Evolutionary conservation across 2,888 invertebrate species (phyloP).

Genomic region (Trichogramma evanescens): DNA sequence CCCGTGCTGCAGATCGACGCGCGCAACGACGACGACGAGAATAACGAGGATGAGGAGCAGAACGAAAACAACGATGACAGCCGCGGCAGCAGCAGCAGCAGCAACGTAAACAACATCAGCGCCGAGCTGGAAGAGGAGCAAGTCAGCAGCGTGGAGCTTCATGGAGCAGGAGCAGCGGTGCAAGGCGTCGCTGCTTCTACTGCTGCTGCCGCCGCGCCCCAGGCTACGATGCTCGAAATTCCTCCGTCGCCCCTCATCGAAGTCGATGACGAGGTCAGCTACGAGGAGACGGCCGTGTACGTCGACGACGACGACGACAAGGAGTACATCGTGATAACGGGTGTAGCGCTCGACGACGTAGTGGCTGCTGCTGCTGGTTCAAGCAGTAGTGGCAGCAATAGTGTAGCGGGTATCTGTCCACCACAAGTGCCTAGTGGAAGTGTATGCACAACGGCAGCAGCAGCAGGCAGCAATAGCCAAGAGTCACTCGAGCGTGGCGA

Average conservation of each 20-base stretch:
- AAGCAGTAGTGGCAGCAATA: not conserved
- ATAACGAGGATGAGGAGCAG: constrained; percentile 14
- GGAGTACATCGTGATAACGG: constrained; percentile 29
- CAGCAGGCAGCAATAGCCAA: not conserved
- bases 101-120: constrained; percentile 11
- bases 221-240: constrained; percentile 39
- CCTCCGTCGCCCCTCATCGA: constrained; percentile 39
- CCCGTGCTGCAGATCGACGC: constrained; percentile 10
- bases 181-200: constrained; percentile 20
- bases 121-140: constrained; percentile 26
- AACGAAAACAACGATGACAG: constrained; percentile 16
- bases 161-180: constrained; percentile 26
- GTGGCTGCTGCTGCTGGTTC: no score
- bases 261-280: constrained; percentile 43
- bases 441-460: not conserved
- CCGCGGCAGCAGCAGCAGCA: constrained; percentile 26
- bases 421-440: not conserved
- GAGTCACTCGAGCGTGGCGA: no score
- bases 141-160: constrained; percentile 34
- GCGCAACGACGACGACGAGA: constrained; percentile 20
- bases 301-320: constrained; percentile 39
- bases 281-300: constrained; percentile 29
- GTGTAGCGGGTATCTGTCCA: constrained; percentile 2
- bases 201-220: constrained; percentile 22
- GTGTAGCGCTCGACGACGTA: constrained; percentile 47